These are phyloP conservation scores for Agrilus mali DNA, from an alignment of 2,888 invertebrate species.

Conservation along the genomic window DNA sequence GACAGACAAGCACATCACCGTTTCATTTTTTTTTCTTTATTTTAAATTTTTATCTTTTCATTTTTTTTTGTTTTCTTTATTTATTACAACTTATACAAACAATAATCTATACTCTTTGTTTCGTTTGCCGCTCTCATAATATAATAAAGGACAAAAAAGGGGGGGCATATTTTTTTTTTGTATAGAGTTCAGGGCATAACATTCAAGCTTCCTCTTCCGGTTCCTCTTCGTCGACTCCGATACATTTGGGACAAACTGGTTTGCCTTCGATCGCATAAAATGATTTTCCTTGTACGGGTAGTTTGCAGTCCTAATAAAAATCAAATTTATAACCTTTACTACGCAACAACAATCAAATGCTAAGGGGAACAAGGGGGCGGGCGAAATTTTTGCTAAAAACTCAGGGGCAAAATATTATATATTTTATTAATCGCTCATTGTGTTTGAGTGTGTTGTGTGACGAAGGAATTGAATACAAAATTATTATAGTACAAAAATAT, in stretches of 20 bases:
- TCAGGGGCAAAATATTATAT: too few species aligned
- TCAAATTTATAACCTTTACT: neutral
- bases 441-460: too few species aligned
- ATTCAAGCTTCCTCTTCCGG: slow-evolving; percentile 36
- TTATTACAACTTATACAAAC: slow-evolving; percentile 40
- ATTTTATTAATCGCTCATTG: too few species aligned
- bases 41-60: slow-evolving; percentile 29
- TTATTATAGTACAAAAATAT: too few species aligned
- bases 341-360: too few species aligned
- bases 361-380: too few species aligned
- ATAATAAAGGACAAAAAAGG: slow-evolving; percentile 10
- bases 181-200: slow-evolving; percentile 16
- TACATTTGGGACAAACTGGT: slow-evolving; percentile 89
- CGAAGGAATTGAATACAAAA: too few species aligned
- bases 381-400: too few species aligned
- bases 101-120: slow-evolving; percentile 32
- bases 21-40: slow-evolving; percentile 23
- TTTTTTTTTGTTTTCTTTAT: slow-evolving; percentile 30
- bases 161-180: slow-evolving; percentile 10
- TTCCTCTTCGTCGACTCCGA: slow-evolving; percentile 81
- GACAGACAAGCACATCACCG: neutral
- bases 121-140: too few species aligned
- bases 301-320: slow-evolving; percentile 75
- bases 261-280: slow-evolving; percentile 96
- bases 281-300: slow-evolving; percentile 83